Evolutionary conservation across 2,113 vertebrate species (phyloP), one percentile per base, ranked within the genome.

Genomic region (Tychaedon coryphoeus): DNA sequence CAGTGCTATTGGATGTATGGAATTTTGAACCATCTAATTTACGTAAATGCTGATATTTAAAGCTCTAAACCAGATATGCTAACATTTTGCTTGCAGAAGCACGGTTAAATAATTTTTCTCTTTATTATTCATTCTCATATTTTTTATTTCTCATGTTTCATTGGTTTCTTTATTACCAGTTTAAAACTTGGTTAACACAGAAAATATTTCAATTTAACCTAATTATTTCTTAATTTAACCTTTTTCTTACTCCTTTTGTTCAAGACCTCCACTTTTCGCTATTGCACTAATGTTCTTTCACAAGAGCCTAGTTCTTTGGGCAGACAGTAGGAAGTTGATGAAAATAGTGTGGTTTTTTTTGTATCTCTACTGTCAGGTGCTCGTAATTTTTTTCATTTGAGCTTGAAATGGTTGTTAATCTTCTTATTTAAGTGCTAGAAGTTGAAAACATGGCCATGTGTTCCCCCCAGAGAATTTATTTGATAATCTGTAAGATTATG

Each of bases 281-380:
- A 1, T n/a, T 72, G 19, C 23, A 9, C 20, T 61, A 43, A 31
- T 15, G 25, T 8, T 73, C 20, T 93, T 88, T 38, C 18, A 29
- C 11, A 45, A 38, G 12, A 58, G 47, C 15, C 29, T 78, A 45
- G 19, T 53, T 90, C 19, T 75, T 60, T 60, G 12, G 23, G 13
- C 36, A 40, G 36, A 19, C 19, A 56, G 20, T 56, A 85, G 53
- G 8, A 85, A 72, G 22, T 13, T 85, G 14, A 20, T 62, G 43
- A 87, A 71, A 82, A 43, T 34, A 47, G 1, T 6, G 10, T 80
- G 12, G 2, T 71, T 75, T 22, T 84, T 62, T 14, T 19, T 58
- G 7, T 67, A 36, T 34, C 10, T 56, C 8, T 76, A 0, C 9
- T 36, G 9, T 43, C 1, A 1, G 26, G 31, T 43, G 17, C 3